Conservation (phyloP, 2,888 invertebrate genomes). For the Gymnosoma rotundatum region DNA sequence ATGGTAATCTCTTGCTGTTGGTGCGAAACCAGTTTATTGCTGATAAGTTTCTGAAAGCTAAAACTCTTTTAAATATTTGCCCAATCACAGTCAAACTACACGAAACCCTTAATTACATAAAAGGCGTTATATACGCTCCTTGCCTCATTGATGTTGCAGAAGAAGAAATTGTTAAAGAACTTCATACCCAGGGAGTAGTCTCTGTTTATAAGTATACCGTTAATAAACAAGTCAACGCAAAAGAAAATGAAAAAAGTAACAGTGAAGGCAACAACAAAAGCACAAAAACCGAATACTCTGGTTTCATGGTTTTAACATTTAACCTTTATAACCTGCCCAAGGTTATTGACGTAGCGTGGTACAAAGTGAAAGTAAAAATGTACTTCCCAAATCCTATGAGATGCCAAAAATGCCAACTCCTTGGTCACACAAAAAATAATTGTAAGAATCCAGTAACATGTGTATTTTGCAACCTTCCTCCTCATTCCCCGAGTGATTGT, state of each 20-base stretch:
- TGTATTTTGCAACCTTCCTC: neutral
- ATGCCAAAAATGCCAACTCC: slow-evolving; percentile 34
- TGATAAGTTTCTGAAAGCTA: slow-evolving; percentile 64
- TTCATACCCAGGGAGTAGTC: neutral
- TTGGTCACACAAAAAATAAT: slow-evolving; percentile 45
- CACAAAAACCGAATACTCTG: neutral
- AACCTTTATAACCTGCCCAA: neutral
- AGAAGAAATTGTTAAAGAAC: slow-evolving; percentile 38
- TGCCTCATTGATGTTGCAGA: slow-evolving; percentile 25
- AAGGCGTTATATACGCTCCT: slow-evolving; percentile 23
- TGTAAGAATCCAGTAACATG: neutral
- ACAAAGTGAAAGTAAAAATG: slow-evolving; percentile 2
- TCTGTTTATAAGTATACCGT: slow-evolving; percentile 8
- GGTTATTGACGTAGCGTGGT: too few relatives aligned
- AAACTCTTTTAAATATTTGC: slow-evolving; percentile 3
- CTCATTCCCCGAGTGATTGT: neutral
- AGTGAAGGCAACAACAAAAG: too few relatives aligned
- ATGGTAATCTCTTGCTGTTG: slow-evolving; percentile 27
- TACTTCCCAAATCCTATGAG: slow-evolving; percentile 39
- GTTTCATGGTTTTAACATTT: slow-evolving; percentile 9
- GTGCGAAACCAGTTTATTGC: slow-evolving; percentile 25
- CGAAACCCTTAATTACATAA: too few relatives aligned
- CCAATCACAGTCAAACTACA: too few relatives aligned
- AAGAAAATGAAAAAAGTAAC: neutral
- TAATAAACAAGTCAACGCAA: neutral